phyloP scores from a whole-genome alignment of 2,888 invertebrate genomes.

The Yponomeuta malinellus region DNA sequence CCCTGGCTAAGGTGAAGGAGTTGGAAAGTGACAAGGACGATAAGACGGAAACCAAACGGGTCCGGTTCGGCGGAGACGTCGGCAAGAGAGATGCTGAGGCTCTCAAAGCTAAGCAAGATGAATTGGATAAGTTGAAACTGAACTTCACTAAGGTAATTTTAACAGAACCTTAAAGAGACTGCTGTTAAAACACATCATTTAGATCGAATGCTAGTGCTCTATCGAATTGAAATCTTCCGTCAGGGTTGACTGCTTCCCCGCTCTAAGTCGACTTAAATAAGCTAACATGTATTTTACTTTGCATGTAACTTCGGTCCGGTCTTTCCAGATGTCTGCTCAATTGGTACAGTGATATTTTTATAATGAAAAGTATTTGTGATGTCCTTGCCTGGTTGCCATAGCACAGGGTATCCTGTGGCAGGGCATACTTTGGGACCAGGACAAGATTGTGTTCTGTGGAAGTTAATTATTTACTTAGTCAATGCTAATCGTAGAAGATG shows the following conservation, averaged over 20 bases:
- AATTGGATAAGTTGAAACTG: slow-evolving; percentile 74
- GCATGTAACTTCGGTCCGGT: background rate
- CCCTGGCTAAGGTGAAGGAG: slow-evolving; percentile 74
- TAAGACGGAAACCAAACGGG: slow-evolving; percentile 66
- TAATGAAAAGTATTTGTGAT: background rate
- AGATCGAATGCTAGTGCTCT: no score
- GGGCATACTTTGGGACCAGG: no score
- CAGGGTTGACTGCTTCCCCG: background rate
- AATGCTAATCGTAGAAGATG: no score
- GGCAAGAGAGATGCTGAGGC: slow-evolving; percentile 60
- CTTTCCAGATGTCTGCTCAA: background rate
- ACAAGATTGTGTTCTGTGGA: no score
- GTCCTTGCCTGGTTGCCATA: no score
- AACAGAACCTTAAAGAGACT: background rate
- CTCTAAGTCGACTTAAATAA: background rate
- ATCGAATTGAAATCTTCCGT: no score
- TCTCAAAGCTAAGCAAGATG: slow-evolving; percentile 64
- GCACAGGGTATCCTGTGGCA: no score
- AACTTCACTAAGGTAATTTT: slow-evolving; percentile 57
- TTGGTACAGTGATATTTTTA: background rate
- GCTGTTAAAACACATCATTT: no score
- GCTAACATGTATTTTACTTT: background rate
- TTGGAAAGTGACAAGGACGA: slow-evolving; percentile 68
- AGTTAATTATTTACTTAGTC: no score
- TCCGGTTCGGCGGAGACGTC: slow-evolving; percentile 57